Conservation (phyloP, 2,113 vertebrate species). For the Phylloscopus trochilus region DNA sequence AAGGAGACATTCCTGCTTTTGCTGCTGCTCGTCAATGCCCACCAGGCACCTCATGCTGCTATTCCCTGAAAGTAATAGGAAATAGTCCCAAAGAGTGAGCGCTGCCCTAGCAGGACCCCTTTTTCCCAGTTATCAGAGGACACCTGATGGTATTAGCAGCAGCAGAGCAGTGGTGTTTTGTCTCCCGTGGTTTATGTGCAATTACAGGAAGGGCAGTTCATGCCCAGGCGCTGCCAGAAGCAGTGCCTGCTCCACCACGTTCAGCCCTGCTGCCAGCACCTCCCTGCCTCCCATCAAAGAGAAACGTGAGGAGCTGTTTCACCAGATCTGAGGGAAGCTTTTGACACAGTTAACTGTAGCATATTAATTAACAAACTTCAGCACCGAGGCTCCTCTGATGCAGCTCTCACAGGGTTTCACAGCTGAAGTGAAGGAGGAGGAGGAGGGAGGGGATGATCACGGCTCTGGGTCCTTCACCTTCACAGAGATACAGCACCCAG, state of each 20-base stretch:
- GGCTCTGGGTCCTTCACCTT: neutral
- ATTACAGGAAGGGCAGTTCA: neutral
- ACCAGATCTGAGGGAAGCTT: constrained; percentile 34
- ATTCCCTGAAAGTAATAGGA: neutral
- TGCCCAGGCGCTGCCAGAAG: neutral
- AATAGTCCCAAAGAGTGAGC: neutral
- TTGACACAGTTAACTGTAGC: constrained; percentile 36
- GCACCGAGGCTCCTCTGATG: neutral
- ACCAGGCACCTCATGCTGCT: neutral
- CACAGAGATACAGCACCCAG: neutral
- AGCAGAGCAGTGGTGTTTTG: neutral
- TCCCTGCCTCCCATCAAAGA: constrained; percentile 14
- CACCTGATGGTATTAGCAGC: neutral
- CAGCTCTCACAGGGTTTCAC: constrained; percentile 14
- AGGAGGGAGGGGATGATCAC: neutral
- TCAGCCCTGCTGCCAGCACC: neutral
- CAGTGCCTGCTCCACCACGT: accelerated
- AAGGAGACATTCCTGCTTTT: neutral
- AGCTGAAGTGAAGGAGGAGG: neutral
- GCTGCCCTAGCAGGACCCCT: neutral
- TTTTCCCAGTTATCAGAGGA: neutral
- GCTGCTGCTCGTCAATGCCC: neutral
- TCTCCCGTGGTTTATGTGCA: neutral
- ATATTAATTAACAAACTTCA: constrained; percentile 57
- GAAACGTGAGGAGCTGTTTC: neutral